A percentile compares a stretch with the other conserved stretches of the same genome.
Evolutionary conservation across 2,113 vertebrate species (phyloP).

Genomic region (Lipophrys pholis): DNA sequence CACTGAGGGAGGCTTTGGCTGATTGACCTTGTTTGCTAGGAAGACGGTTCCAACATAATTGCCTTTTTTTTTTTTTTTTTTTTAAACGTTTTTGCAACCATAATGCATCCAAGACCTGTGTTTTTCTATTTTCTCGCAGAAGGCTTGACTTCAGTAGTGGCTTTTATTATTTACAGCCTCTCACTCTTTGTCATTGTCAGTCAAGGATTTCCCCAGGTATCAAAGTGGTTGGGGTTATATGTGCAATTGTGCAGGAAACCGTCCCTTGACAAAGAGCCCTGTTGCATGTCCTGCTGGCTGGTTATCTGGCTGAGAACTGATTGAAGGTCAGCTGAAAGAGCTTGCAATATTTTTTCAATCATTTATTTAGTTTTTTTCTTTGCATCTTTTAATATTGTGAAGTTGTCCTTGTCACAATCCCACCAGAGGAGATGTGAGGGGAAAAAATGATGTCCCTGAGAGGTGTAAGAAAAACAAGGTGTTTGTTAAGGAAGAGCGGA

Average conservation of each 20-base stretch:
- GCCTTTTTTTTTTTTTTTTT: not conserved
- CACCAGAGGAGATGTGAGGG: slow-evolving; percentile 36
- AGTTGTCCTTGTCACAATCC: slow-evolving; percentile 45
- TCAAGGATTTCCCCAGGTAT: slow-evolving; percentile 35
- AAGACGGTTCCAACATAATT: slow-evolving; percentile 12
- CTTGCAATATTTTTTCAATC: slow-evolving; percentile 27
- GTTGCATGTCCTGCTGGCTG: slow-evolving; percentile 39
- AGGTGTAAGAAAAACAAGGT: slow-evolving; percentile 62
- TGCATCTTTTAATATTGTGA: slow-evolving; percentile 40
- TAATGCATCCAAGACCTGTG: slow-evolving; percentile 10
- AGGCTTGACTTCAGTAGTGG: slow-evolving; percentile 1
- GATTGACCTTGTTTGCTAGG: slow-evolving; percentile 54
- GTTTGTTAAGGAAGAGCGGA: slow-evolving; percentile 32
- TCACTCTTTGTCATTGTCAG: slow-evolving; percentile 54
- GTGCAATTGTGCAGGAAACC: slow-evolving; percentile 63
- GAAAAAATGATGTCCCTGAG: slow-evolving; percentile 49
- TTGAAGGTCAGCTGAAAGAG: slow-evolving; percentile 62
- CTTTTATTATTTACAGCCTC: slow-evolving; percentile 46
- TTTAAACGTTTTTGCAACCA: slow-evolving; percentile 14
- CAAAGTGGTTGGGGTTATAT: slow-evolving; percentile 51
- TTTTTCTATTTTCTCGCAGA: not conserved
- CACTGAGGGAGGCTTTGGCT: slow-evolving; percentile 38
- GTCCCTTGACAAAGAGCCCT: slow-evolving; percentile 57
- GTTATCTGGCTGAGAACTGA: slow-evolving; percentile 41
- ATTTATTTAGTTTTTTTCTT: not conserved